A percentile compares a stretch with the other conserved stretches of the same genome.
Evolutionary conservation across 2,888 invertebrate genomes (phyloP).

Genomic region (Danaus chrysippus): DNA sequence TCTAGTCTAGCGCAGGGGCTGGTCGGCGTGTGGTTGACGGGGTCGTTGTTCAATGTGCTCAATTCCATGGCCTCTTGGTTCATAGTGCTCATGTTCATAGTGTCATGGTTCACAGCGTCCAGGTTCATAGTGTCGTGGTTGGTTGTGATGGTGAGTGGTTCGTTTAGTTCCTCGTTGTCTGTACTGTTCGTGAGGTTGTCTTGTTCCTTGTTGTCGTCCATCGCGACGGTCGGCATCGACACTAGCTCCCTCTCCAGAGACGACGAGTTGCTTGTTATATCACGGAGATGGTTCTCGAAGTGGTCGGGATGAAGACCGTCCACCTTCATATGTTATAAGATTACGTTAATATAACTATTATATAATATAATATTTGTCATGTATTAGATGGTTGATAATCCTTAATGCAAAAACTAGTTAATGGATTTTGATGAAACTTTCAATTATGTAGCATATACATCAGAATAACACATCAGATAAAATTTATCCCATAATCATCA

Average conservation of each 20-base stretch:
- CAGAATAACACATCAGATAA: no score
- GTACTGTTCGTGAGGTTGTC: background rate
- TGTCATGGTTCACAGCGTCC: conserved; percentile 32
- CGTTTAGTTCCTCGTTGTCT: conserved; percentile 1
- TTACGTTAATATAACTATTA: no score
- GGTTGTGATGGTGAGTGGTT: no score
- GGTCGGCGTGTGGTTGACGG: conserved; percentile 16
- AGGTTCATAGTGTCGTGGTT: conserved; percentile 13
- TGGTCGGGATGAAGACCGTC: conserved; percentile 63
- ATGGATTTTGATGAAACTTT: no score
- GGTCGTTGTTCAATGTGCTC: background rate
- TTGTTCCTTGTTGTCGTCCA: conserved; percentile 17
- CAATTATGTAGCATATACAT: no score
- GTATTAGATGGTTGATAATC: no score
- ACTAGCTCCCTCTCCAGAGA: conserved; percentile 66
- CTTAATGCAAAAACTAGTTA: no score
- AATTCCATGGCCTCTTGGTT: background rate
- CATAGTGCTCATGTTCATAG: conserved; percentile 8
- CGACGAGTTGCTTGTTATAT: conserved; percentile 57
- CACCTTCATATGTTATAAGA: conserved; percentile 42
- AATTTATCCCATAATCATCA: no score
- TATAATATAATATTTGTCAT: no score
- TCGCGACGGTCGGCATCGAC: conserved; percentile 23
- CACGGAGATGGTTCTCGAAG: conserved; percentile 47
- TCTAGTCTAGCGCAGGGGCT: conserved; percentile 26